Conservation (phyloP, 2,888 invertebrate species). For the Dinocampus coccinellae region DNA sequence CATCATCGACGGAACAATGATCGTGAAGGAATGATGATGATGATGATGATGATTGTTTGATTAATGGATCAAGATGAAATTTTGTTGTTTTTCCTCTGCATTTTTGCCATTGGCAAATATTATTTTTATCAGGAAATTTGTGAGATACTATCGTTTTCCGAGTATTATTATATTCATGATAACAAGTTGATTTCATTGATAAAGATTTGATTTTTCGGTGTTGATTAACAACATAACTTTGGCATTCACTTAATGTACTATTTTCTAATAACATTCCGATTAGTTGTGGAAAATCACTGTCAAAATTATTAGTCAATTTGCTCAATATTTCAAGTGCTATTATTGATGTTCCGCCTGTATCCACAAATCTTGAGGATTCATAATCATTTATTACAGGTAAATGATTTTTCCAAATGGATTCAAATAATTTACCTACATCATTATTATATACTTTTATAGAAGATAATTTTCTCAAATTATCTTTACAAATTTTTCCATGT, state of each 20-base stretch:
- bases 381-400: constrained; percentile 40
- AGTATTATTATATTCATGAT: background rate
- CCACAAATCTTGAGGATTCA: constrained; percentile 71
- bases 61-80: background rate
- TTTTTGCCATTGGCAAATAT: constrained; percentile 54
- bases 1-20: too few relatives aligned
- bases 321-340: constrained; percentile 76
- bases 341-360: constrained; percentile 81
- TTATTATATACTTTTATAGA: constrained; percentile 49
- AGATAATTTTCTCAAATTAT: constrained; percentile 69
- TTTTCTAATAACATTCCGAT: constrained; percentile 72
- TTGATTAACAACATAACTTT: constrained; percentile 53
- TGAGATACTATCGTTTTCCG: background rate
- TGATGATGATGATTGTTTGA: background rate
- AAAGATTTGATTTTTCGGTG: background rate
- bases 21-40: background rate
- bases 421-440: constrained; percentile 42
- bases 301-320: constrained; percentile 70
- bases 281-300: constrained; percentile 71
- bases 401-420: constrained; percentile 52
- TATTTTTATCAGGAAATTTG: background rate
- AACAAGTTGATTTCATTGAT: background rate
- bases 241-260: constrained; percentile 66
- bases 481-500: constrained; percentile 80
- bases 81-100: constrained; percentile 48